phyloP scores from a whole-genome alignment of 2,888 invertebrate species.

The Tenthredo scrophulariae region DNA sequence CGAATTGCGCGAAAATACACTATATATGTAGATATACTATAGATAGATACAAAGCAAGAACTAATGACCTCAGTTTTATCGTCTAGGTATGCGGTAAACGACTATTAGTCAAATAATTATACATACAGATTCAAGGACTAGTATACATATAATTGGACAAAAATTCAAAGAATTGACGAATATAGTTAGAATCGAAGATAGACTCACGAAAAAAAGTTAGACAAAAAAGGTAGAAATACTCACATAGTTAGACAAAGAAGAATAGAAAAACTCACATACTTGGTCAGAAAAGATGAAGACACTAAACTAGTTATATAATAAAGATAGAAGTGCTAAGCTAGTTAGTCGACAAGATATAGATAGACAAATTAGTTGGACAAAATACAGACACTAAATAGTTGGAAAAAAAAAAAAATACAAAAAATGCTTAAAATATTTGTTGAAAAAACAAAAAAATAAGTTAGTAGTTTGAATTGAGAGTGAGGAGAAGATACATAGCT shows the following conservation, averaged over 20 bases:
- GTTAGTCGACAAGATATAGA: neutral
- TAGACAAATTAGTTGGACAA: neutral
- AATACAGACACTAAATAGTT: neutral
- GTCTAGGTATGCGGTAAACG: neutral
- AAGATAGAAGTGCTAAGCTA: neutral
- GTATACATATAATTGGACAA: neutral
- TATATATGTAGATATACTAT: neutral
- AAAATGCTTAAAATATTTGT: neutral
- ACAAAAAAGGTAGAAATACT: neutral
- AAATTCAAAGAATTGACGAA: neutral
- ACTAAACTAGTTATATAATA: neutral
- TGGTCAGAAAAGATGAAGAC: neutral
- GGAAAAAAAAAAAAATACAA: neutral
- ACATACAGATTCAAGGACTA: neutral
- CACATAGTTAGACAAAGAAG: neutral
- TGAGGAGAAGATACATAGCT: too few species aligned
- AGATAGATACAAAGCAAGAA: neutral
- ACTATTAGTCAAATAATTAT: neutral
- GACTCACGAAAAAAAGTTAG: neutral
- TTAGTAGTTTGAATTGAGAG: too few species aligned
- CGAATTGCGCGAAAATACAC: slow-evolving; percentile 31
- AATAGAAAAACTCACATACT: neutral
- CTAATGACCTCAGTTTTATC: neutral
- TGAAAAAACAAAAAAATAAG: neutral
- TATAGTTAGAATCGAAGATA: neutral